Percentiles rank a stretch among this genome's conserved stretches.
Evolutionary conservation across 2,113 vertebrate genomes (phyloP).

Genomic region (Corythaixoides concolor): DNA sequence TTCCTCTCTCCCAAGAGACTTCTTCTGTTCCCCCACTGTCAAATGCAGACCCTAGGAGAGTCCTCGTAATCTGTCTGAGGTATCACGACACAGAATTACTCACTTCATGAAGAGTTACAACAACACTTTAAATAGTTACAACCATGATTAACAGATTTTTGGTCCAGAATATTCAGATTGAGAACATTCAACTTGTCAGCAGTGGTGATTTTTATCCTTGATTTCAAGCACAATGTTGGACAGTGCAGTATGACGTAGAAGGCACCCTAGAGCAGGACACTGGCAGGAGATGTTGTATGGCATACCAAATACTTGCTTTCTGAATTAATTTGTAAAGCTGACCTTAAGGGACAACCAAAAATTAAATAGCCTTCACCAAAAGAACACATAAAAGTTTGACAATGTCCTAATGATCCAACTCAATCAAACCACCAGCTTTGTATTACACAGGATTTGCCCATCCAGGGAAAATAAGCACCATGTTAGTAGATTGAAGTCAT

Average conservation of each 20-base stretch:
- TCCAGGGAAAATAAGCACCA: not conserved
- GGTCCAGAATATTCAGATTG: not conserved
- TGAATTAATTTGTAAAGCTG: not conserved
- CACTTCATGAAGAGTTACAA: not conserved
- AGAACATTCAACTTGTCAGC: not conserved
- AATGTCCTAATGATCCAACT: not conserved
- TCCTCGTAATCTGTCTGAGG: not conserved
- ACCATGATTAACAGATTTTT: not conserved
- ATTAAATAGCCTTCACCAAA: not conserved
- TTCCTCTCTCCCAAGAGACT: not conserved
- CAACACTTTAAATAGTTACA: not conserved
- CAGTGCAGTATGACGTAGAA: not conserved
- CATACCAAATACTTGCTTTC: not conserved
- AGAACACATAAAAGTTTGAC: not conserved
- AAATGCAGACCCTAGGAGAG: not conserved
- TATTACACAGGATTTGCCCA: not conserved
- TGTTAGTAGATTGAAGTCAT: not conserved
- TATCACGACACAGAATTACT: not conserved
- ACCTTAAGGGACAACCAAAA: not conserved
- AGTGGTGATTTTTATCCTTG: not conserved
- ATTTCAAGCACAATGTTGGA: not conserved
- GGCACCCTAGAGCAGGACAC: not conserved
- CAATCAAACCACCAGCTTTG: not conserved
- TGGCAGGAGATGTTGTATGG: not conserved
- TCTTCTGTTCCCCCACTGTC: not conserved